A percentile compares a stretch with the other conserved stretches of the same genome.
Evolutionary conservation across 2,797 vertebrate genomes (phyloP).

Genomic region (Mionectes olivaceus): DNA sequence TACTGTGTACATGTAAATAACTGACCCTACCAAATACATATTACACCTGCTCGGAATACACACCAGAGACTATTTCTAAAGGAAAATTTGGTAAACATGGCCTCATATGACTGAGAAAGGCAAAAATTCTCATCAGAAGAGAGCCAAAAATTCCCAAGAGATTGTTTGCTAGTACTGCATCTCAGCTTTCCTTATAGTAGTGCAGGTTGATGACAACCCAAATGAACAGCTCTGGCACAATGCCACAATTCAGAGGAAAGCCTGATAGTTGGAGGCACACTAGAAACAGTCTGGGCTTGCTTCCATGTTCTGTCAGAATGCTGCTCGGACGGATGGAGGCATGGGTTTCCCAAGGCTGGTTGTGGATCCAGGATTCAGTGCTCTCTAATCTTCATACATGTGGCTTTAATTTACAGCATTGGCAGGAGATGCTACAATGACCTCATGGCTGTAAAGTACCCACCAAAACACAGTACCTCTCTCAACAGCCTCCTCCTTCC

Average conservation of each 20-base stretch:
- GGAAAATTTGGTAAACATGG: not conserved
- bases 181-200: not conserved
- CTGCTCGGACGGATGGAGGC: accelerated
- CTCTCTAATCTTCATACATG: not conserved
- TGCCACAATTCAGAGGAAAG: slow-evolving; percentile 28
- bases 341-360: not conserved
- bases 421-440: not conserved
- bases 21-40: not conserved
- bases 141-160: not conserved
- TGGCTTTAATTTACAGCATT: not conserved
- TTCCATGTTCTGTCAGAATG: slow-evolving; percentile 9
- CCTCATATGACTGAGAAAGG: not conserved
- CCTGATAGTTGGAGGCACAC: not conserved
- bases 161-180: not conserved
- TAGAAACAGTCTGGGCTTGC: slow-evolving; percentile 27
- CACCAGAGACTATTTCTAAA: not conserved
- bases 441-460: slow-evolving; percentile 16
- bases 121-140: not conserved
- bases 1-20: not conserved
- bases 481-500: not conserved
- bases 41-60: not conserved
- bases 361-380: not conserved
- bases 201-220: not conserved
- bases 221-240: slow-evolving; percentile 30
- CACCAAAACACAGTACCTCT: not conserved